Evolutionary conservation across 2,113 vertebrate species (phyloP), one percentile per base, ranked within the genome.

Genomic region (Pavo muticus): DNA sequence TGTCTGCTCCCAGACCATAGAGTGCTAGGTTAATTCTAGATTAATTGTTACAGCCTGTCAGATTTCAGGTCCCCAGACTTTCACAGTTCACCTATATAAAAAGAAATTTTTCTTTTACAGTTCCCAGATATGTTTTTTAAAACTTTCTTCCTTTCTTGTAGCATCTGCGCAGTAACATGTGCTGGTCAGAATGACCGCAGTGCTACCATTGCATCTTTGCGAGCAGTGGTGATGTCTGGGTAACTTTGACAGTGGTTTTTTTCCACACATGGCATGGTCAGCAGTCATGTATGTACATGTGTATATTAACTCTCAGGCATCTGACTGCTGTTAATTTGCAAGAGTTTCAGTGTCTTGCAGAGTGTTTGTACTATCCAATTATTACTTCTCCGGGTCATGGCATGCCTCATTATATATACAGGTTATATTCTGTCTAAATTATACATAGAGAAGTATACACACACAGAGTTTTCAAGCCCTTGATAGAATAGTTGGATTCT

Each of bases 251-350:
- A 23, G n/a, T 5, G 25, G 35, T 35, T 29, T 60, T 69, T 54
- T 52, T 24, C 39, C 11, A 0, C 25, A 11, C 21, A 3, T 0
- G 1, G 42, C 15, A 8, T 1, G 2, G 40, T 52, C 75, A 32
- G 24, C 35, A 68, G 47, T 42, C 64, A 57, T 12, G 44, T 29
- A 35, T 23, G 10, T 5, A 37, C 5, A 9, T 9, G 24, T 25
- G 24, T 6, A 17, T 4, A 56, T 70, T 50, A 68, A 32, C 6
- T 48, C 12, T 16, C 27, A 39, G 61, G 56, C 32, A 16, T 48
- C 14, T 3, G 32, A 12, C 45, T 24, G 13, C 35, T 81, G 3
- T 13, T 27, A 68, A 45, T 16, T 12, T 44, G 30, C 32, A 39
- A 45, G 15, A 71, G 18, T 20, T 60, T 50, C 11, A 3, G 17